Evolutionary conservation across 2,888 invertebrate species (phyloP).

Genomic region (Linnaemya vulpina): DNA sequence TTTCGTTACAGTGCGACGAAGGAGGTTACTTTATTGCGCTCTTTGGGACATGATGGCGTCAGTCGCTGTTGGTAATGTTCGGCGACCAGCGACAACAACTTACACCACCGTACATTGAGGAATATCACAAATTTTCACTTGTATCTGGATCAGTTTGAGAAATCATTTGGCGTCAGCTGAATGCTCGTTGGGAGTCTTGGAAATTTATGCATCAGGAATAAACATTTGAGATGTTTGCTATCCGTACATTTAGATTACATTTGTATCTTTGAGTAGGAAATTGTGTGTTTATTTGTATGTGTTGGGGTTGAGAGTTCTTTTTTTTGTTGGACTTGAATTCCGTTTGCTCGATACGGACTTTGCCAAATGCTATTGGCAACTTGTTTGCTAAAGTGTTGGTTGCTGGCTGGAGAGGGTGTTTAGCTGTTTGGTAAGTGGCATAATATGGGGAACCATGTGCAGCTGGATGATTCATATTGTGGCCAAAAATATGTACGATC

Average conservation of each 20-base stretch:
- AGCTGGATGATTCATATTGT: constrained; percentile 10
- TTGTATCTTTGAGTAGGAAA: constrained; percentile 11
- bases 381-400: neutral
- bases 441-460: neutral
- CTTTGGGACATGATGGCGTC: no score
- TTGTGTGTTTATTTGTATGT: neutral
- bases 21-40: no score
- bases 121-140: no score
- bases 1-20: no score
- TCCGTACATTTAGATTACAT: constrained; percentile 24
- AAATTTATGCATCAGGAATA: constrained; percentile 13
- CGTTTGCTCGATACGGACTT: constrained; percentile 30
- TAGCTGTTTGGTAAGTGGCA: neutral
- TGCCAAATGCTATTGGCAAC: constrained; percentile 52
- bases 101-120: no score
- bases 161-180: no score
- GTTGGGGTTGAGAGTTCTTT: no score
- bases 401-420: neutral
- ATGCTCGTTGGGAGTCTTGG: neutral
- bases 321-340: constrained; percentile 39
- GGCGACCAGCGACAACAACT: no score
- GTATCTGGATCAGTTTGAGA: no score
- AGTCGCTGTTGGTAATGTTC: no score
- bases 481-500: constrained; percentile 39
- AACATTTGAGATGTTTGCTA: constrained; percentile 36